A percentile compares a stretch with the other conserved stretches of the same genome.
Evolutionary conservation across 2,888 invertebrate genomes (phyloP).

Genomic region (Mimumesa dahlbomi): DNA sequence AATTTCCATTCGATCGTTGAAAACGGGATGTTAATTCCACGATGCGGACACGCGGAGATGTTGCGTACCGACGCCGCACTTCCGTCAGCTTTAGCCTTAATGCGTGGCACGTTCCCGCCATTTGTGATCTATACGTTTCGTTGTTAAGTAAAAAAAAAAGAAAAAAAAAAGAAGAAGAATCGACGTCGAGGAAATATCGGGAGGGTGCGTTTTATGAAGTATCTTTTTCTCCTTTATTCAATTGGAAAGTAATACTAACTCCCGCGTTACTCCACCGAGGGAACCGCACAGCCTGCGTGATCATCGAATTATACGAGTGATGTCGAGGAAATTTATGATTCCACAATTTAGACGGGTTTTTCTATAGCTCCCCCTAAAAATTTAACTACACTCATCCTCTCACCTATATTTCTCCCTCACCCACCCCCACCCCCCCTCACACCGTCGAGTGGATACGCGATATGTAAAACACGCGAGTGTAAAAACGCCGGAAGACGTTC

Average conservation of each 20-base stretch:
- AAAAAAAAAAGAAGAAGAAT: too few relatives aligned
- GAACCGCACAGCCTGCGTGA: neutral
- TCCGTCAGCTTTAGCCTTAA: too few relatives aligned
- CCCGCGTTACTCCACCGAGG: neutral
- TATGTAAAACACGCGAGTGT: too few relatives aligned
- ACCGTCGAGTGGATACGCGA: too few relatives aligned
- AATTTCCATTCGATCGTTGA: too few relatives aligned
- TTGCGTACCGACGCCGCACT: too few relatives aligned
- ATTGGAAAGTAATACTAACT: slow-evolving; percentile 5
- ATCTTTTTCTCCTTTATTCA: neutral
- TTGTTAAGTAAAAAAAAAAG: slow-evolving; percentile 9
- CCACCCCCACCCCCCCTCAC: too few relatives aligned
- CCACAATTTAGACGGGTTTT: slow-evolving; percentile 1
- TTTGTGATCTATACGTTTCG: neutral
- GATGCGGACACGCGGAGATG: too few relatives aligned
- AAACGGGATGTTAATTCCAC: too few relatives aligned
- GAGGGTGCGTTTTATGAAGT: slow-evolving; percentile 17
- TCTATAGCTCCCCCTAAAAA: neutral
- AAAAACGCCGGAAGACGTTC: neutral
- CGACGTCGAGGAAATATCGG: neutral
- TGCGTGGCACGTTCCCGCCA: too few relatives aligned
- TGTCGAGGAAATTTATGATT: slow-evolving; percentile 7
- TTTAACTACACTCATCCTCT: neutral
- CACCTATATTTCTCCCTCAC: too few relatives aligned
- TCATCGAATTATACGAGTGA: neutral